phyloP scores from a whole-genome alignment of 1,140 invertebrate species.

The Rhyzopertha dominica region DNA sequence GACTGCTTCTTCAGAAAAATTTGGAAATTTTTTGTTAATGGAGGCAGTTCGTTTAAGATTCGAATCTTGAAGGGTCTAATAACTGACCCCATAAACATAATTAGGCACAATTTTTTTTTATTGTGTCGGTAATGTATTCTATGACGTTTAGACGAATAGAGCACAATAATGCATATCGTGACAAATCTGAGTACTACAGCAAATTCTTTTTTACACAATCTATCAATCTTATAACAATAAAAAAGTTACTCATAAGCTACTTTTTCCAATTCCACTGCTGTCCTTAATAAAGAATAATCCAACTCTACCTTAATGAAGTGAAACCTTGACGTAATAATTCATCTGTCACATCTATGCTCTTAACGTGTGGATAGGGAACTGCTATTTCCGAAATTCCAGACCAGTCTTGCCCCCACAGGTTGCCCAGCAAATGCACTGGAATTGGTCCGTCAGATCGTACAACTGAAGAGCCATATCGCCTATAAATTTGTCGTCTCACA shows the following conservation, averaged over 20 bases:
- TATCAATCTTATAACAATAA: too few species aligned
- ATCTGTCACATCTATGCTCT: constrained; percentile 67
- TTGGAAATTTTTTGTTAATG: too few species aligned
- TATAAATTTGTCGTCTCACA: constrained; percentile 65
- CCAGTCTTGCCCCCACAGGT: constrained; percentile 84
- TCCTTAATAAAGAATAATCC: neutral
- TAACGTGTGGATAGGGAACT: constrained; percentile 68
- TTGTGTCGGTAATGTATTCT: too few species aligned
- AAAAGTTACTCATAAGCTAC: too few species aligned
- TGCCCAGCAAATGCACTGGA: constrained; percentile 73
- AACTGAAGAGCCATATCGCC: constrained; percentile 59
- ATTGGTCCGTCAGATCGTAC: constrained; percentile 67
- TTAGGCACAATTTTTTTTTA: too few species aligned
- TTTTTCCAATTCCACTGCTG: neutral
- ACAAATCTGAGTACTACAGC: too few species aligned
- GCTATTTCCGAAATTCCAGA: constrained; percentile 72
- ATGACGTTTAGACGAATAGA: too few species aligned
- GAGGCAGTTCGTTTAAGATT: too few species aligned
- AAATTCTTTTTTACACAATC: constrained; percentile 12
- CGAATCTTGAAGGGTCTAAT: too few species aligned
- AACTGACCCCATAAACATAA: too few species aligned
- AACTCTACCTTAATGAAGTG: constrained; percentile 58
- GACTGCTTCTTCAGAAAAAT: too few species aligned
- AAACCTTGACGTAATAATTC: constrained; percentile 70
- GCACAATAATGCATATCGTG: too few species aligned